Percentiles rank a stretch among this genome's conserved stretches.
Evolutionary conservation across 2,888 invertebrate genomes (phyloP).

Genomic region (Aquatica leii): DNA sequence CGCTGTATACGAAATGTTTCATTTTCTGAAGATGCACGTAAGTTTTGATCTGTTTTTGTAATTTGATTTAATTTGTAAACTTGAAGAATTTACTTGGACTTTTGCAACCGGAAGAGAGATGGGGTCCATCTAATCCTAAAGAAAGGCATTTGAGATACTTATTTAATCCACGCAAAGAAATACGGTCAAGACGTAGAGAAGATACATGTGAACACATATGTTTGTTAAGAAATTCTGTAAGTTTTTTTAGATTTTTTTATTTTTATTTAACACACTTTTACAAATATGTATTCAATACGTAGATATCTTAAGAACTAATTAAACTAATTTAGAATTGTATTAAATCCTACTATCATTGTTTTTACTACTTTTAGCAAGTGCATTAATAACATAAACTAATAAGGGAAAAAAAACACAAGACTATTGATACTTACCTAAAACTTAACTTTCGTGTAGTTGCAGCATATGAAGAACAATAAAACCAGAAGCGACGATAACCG

Average conservation of each 20-base stretch:
- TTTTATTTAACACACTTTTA: no score
- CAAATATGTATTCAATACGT: no score
- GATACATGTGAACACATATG: slow-evolving; percentile 40
- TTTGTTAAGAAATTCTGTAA: slow-evolving; percentile 30
- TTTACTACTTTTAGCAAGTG: no score
- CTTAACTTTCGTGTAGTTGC: no score
- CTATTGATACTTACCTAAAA: no score
- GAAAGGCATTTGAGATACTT: slow-evolving; percentile 31
- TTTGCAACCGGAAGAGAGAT: slow-evolving; percentile 36
- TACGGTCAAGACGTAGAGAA: slow-evolving; percentile 33
- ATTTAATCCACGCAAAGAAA: slow-evolving; percentile 42
- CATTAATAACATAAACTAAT: no score
- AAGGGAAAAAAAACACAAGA: no score
- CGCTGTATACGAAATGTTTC: not conserved
- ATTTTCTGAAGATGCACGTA: slow-evolving; percentile 15
- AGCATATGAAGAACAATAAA: no score
- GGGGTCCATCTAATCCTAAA: slow-evolving; percentile 39
- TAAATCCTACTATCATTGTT: no score
- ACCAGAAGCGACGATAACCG: no score
- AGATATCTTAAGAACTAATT: no score
- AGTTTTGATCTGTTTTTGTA: not conserved
- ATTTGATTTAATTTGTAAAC: not conserved
- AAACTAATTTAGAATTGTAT: no score
- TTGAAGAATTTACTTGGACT: slow-evolving; percentile 37
- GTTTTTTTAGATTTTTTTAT: not conserved